Evolutionary conservation across 2,113 vertebrate species (phyloP), one percentile per base, ranked within the genome.

Genomic region (Gymnocephalus cernua): DNA sequence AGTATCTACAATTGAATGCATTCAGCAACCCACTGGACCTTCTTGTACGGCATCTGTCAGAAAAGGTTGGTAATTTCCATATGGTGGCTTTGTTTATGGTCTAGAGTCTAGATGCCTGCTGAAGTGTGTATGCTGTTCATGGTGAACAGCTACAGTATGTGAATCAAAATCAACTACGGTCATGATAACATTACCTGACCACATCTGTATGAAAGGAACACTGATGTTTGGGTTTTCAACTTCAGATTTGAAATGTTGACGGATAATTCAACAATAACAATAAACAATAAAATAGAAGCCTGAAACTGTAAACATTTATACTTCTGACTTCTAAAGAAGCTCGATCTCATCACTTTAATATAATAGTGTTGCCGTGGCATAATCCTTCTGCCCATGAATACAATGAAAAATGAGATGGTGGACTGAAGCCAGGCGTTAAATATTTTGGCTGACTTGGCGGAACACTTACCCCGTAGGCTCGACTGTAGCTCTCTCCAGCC

Each of bases 401-500:
- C 51, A 41, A 27, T 68, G 15, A 76, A 51, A 25, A 75, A 63
- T 32, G 23, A 66, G 29, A 75, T 11, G 48, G 27, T 68, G 4
- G 9, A 41, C 23, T n/a, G 32, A 81, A 69, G 62, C 21, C 78
- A 71, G 27, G 35, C 4, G 1, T 25, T 57, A 57, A 57, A 78
- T 65, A 61, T 77, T 53, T 18, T 63, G 51, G 11, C 19, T 1
- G 8, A 57, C 32, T 61, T 23, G 15, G 11, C 63, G 23, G 41
- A 74, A 73, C 73, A 76, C 96, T 96, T 81, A 99, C 98, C 94
- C 98, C 98, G 0, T 99, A 99, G 1, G 98, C 98, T 77, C 98
- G 96, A 64, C 98, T 99, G 94, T 99, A 99, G 93, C 98, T 99
- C 94, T 99, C 98, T 61, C 98, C 98, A 18, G 98, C 98, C 98